Evolutionary conservation across 1,140 invertebrate species (phyloP).

Genomic region (Anagrus nilaparvatae): DNA sequence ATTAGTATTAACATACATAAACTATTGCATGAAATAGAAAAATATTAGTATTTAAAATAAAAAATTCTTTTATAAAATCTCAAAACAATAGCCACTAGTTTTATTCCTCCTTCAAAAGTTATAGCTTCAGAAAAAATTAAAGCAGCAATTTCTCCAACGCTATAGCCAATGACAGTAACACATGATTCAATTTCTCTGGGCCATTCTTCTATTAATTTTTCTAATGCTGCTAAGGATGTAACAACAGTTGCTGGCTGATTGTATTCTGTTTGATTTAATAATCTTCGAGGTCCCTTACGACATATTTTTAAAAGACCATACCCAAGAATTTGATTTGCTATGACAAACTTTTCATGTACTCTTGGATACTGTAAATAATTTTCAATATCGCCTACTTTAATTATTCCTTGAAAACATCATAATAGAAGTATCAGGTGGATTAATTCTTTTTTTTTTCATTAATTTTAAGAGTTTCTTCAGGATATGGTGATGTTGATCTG

Average conservation of each 20-base stretch:
- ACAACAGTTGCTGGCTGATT: conserved; percentile 85
- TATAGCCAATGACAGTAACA: conserved; percentile 82
- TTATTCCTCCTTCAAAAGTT: conserved; percentile 68
- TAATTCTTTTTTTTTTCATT: conserved; percentile 37
- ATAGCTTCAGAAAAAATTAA: conserved; percentile 80
- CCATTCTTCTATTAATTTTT: conserved; percentile 64
- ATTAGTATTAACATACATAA: too few relatives aligned
- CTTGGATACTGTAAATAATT: conserved; percentile 64
- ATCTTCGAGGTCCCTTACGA: conserved; percentile 69
- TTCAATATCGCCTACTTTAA: conserved; percentile 83
- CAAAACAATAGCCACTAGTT: conserved; percentile 60
- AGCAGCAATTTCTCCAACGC: conserved; percentile 88
- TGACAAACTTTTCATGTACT: conserved; percentile 72
- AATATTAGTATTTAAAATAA: too few relatives aligned
- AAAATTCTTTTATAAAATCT: too few relatives aligned
- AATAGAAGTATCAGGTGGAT: conserved; percentile 60
- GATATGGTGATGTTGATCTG: too few relatives aligned
- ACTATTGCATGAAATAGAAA: too few relatives aligned
- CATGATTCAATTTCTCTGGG: conserved; percentile 69
- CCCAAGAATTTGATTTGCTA: conserved; percentile 76
- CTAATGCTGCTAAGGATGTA: conserved; percentile 80
- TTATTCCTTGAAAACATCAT: conserved; percentile 85
- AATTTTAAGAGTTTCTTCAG: too few relatives aligned
- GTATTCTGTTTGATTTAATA: conserved; percentile 69
- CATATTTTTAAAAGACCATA: conserved; percentile 83